A percentile compares a stretch with the other conserved stretches of the same genome.
phyloP scores from a whole-genome alignment of 2,797 vertebrate genomes.

The Acanthis flammea region DNA sequence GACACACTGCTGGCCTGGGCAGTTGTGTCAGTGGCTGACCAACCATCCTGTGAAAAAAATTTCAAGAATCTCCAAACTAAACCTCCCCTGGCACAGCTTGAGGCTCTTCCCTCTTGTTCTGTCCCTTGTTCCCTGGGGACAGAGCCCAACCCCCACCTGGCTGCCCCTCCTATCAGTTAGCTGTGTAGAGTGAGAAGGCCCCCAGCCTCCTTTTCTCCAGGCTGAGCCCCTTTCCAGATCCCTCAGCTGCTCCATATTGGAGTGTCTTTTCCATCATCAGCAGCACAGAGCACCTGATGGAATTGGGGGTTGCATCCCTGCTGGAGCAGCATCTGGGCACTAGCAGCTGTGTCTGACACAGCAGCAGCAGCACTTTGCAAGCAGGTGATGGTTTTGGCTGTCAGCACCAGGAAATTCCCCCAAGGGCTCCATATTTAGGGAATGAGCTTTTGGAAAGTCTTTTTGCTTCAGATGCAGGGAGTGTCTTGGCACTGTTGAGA shows the following conservation, averaged over 20 bases:
- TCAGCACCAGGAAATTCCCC: neutral
- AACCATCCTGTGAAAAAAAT: neutral
- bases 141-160: neutral
- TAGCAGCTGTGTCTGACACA: neutral
- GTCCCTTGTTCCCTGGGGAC: neutral
- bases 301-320: accelerated
- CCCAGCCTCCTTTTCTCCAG: neutral
- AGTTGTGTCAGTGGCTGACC: neutral
- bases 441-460: neutral
- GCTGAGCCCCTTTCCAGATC: neutral
- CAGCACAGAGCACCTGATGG: neutral
- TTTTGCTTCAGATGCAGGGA: neutral
- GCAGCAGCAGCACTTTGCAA: neutral
- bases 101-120: neutral
- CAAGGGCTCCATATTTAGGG: neutral
- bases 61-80: neutral
- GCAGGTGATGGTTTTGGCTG: neutral
- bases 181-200: neutral
- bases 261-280: neutral
- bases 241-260: neutral
- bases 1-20: neutral
- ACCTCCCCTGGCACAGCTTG: neutral
- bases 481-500: neutral
- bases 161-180: neutral
- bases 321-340: neutral